A percentile compares a stretch with the other conserved stretches of the same genome.
These are phyloP conservation scores for Dissostichus mawsoni DNA, from an alignment of 2,113 vertebrate species.

Conservation along the genomic window DNA sequence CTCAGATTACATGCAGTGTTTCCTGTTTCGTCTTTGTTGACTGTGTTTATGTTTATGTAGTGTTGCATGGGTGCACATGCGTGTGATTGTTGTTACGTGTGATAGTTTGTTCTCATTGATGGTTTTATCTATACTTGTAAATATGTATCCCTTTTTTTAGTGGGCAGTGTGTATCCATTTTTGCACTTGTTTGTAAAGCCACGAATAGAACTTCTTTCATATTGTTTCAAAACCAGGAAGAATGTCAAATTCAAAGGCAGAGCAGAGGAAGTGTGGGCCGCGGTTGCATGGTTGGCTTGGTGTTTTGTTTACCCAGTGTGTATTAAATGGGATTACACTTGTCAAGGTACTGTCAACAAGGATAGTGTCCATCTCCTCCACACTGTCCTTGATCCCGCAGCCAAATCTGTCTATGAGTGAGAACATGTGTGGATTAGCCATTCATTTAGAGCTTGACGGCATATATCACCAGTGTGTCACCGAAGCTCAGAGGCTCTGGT, in stretches of 20 bases:
- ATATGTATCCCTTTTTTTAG: conserved; percentile 45
- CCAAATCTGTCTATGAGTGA: conserved; percentile 80
- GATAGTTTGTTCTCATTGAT: conserved; percentile 53
- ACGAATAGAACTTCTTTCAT: conserved; percentile 64
- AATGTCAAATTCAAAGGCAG: conserved; percentile 76
- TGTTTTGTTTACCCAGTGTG: conserved; percentile 81
- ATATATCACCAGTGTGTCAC: conserved; percentile 67
- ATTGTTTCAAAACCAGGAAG: conserved; percentile 73
- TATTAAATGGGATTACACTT: conserved; percentile 83
- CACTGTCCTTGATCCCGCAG: conserved; percentile 79
- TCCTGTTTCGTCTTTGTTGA: conserved; percentile 15
- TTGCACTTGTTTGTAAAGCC: conserved; percentile 75
- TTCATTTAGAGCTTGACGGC: conserved; percentile 65
- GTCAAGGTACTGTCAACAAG: conserved; percentile 87
- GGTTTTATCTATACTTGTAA: conserved; percentile 50
- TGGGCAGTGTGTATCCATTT: conserved; percentile 45
- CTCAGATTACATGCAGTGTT: conserved; percentile 15
- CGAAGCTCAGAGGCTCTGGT: conserved; percentile 42
- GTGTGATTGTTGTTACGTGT: conserved; percentile 50
- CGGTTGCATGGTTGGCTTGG: conserved; percentile 77
- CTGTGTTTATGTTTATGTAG: conserved; percentile 55
- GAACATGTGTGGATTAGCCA: conserved; percentile 82
- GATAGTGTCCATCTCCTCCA: conserved; percentile 83
- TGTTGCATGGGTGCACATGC: conserved; percentile 35
- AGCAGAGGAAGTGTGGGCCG: conserved; percentile 77